These are phyloP conservation scores for Rhinogobio ventralis DNA, from an alignment of 2,797 vertebrate species.

Conservation along the genomic window DNA sequence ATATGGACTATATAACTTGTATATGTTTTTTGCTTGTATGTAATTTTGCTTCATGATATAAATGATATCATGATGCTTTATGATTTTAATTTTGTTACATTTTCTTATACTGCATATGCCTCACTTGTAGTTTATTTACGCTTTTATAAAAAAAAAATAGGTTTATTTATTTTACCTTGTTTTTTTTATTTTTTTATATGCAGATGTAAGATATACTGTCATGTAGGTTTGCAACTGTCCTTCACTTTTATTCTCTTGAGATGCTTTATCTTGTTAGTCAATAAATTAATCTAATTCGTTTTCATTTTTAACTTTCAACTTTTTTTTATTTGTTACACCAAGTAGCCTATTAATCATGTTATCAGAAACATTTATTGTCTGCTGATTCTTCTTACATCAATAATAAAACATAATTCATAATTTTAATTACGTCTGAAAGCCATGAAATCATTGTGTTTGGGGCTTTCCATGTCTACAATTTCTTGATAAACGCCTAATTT, in stretches of 20 bases:
- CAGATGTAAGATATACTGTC: no score
- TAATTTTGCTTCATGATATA: not conserved
- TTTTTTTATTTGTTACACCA: not conserved
- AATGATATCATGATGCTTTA: not conserved
- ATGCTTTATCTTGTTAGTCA: not conserved
- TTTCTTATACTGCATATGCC: not conserved
- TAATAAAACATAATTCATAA: not conserved
- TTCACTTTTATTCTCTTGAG: no score
- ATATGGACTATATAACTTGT: not conserved
- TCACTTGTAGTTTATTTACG: not conserved
- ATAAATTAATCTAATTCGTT: not conserved
- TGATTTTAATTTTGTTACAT: not conserved
- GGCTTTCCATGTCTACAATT: not conserved
- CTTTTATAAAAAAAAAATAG: not conserved
- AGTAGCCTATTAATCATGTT: not conserved
- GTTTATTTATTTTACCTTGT: not conserved
- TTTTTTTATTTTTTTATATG: no score
- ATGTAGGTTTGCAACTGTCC: no score
- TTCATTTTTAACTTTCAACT: fast-evolving
- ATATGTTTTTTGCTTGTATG: not conserved
- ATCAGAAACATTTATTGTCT: not conserved
- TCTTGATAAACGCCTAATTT: not conserved
- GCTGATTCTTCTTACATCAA: not conserved
- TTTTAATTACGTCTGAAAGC: not conserved
- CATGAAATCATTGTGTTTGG: no score